A percentile compares a stretch with the other conserved stretches of the same genome.
Conservation (phyloP, 1,140 invertebrate species). For the Musca vetustissima region DNA sequence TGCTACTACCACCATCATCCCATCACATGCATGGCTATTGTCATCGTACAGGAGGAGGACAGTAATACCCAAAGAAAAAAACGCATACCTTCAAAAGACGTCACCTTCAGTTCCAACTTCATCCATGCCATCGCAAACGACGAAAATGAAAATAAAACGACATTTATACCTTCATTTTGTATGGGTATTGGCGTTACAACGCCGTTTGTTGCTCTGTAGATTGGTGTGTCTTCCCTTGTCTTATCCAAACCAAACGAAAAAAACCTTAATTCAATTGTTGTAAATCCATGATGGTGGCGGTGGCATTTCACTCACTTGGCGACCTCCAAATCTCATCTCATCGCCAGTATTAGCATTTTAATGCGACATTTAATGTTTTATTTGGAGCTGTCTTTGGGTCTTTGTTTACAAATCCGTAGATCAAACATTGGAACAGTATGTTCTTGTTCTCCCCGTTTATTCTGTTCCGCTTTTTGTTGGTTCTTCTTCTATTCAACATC, state of each 20-base stretch:
- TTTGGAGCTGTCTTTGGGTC: constrained; percentile 10
- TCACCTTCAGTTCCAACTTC: too few relatives aligned
- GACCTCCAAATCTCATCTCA: constrained; percentile 2
- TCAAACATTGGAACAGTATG: constrained; percentile 17
- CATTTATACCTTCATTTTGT: constrained; percentile 3
- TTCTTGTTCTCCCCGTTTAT: background rate
- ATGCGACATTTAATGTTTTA: constrained; percentile 23
- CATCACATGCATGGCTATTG: too few relatives aligned
- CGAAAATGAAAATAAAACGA: background rate
- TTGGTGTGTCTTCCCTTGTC: background rate
- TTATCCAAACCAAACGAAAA: background rate
- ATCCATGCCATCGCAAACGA: too few relatives aligned
- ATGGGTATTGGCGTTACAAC: background rate
- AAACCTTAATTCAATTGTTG: background rate
- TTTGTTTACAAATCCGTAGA: constrained; percentile 19
- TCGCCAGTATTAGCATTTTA: constrained; percentile 17
- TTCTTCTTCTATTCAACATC: too few relatives aligned
- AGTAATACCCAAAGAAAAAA: too few relatives aligned
- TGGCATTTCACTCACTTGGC: too few relatives aligned
- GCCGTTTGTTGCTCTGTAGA: background rate
- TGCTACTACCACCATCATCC: too few relatives aligned
- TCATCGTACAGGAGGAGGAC: too few relatives aligned
- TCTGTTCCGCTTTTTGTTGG: background rate
- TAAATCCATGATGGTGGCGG: too few relatives aligned
- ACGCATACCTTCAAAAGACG: too few relatives aligned